phyloP scores from a whole-genome alignment of 2,797 vertebrate genomes.

The Anomalospiza imberbis region DNA sequence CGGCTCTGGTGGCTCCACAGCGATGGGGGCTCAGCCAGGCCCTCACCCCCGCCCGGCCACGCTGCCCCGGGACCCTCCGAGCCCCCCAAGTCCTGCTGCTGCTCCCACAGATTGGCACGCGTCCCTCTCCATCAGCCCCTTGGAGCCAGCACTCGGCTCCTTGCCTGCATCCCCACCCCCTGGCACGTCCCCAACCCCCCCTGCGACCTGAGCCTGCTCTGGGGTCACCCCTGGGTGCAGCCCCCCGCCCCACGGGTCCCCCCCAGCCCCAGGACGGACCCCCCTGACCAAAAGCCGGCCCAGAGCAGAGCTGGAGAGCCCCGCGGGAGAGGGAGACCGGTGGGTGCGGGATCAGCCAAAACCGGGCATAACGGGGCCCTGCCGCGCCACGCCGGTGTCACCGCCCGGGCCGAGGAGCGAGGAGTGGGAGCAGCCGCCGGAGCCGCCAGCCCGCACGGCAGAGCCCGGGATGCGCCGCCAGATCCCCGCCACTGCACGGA shows the following conservation, averaged over 20 bases:
- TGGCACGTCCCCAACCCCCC: no score
- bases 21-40: neutral
- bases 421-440: neutral
- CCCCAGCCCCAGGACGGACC: neutral
- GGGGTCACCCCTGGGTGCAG: neutral
- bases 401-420: neutral
- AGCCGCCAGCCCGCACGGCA: neutral
- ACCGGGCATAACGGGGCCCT: no score
- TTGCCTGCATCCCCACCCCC: neutral
- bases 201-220: neutral
- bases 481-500: neutral
- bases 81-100: neutral
- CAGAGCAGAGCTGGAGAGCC: neutral
- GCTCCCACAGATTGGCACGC: fast-evolving
- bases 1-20: neutral
- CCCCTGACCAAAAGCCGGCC: no score
- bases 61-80: fast-evolving
- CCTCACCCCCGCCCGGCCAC: fast-evolving
- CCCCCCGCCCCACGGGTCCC: neutral
- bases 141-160: fast-evolving
- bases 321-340: neutral
- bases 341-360: neutral
- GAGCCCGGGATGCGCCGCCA: neutral
- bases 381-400: neutral
- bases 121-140: neutral